Evolutionary conservation across 2,113 vertebrate species (phyloP).

Genomic region (Mirounga angustirostris): DNA sequence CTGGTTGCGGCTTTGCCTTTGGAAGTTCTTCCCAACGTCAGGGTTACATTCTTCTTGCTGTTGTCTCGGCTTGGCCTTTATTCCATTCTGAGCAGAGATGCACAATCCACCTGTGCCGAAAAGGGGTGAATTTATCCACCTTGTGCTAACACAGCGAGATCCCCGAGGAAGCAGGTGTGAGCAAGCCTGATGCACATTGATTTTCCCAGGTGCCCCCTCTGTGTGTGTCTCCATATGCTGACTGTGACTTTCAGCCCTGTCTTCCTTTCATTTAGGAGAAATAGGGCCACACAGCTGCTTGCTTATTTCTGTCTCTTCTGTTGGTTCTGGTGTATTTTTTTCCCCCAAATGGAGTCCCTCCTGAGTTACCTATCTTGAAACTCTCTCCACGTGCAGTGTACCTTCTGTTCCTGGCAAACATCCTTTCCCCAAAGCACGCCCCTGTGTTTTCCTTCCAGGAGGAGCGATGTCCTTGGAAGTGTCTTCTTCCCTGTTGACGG

Average conservation of each 20-base stretch:
- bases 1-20: rapidly evolving
- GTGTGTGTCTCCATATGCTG: conserved; percentile 42
- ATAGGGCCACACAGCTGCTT: conserved; percentile 80
- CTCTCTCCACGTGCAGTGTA: not conserved
- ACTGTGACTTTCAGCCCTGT: conserved; percentile 74
- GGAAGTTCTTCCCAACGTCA: not conserved
- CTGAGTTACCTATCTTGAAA: conserved; percentile 71
- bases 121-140: not conserved
- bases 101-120: rapidly evolving
- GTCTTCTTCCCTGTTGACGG: not conserved
- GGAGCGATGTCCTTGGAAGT: not conserved
- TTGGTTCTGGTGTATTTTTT: not conserved
- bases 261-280: conserved; percentile 83
- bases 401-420: conserved; percentile 69
- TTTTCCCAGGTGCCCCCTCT: conserved; percentile 60
- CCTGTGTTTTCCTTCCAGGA: conserved; percentile 64
- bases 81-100: not conserved
- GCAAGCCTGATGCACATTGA: rapidly evolving
- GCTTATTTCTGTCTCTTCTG: conserved; percentile 68
- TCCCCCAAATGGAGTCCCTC: conserved; percentile 6
- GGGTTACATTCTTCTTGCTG: not conserved
- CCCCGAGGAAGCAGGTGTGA: not conserved
- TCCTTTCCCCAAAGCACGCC: conserved; percentile 21
- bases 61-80: not conserved
- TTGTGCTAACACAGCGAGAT: rapidly evolving